A percentile compares a stretch with the other conserved stretches of the same genome.
Evolutionary conservation across 2,888 invertebrate genomes (phyloP).

Genomic region (Flexamia atlantica): DNA sequence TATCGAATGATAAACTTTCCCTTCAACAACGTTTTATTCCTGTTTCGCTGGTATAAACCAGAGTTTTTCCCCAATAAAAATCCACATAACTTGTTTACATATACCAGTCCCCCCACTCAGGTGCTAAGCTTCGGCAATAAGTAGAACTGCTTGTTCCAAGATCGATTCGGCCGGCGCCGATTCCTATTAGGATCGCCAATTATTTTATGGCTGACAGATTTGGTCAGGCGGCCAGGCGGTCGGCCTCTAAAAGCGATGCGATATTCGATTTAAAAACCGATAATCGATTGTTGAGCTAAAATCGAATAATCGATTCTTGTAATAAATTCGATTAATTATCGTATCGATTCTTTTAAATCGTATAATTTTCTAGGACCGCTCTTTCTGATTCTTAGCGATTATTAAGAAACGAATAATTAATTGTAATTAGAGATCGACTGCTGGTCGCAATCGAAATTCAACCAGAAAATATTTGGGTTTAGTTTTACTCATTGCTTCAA

Average conservation of each 20-base stretch:
- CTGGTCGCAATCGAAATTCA: too few species aligned
- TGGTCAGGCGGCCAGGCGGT: not conserved
- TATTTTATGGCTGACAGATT: constrained; percentile 14
- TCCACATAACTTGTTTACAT: not conserved
- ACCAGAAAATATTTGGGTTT: too few species aligned
- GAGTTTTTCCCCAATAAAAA: not conserved
- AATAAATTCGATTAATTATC: not conserved
- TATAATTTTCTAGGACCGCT: too few species aligned
- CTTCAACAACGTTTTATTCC: too few species aligned
- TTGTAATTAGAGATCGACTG: too few species aligned
- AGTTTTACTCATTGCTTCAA: too few species aligned
- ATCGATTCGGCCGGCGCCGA: not conserved
- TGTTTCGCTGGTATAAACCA: not conserved
- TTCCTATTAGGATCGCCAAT: constrained; percentile 11
- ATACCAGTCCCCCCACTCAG: not conserved
- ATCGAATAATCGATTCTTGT: not conserved
- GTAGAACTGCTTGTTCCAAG: not conserved
- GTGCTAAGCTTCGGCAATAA: not conserved
- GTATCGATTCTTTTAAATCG: too few species aligned
- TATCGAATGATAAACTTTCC: too few species aligned
- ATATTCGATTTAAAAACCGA: too few species aligned
- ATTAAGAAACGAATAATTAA: too few species aligned
- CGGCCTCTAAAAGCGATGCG: not conserved
- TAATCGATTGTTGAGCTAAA: too few species aligned
- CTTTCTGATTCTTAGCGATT: too few species aligned